A percentile compares a stretch with the other conserved stretches of the same genome.
Conservation (phyloP, 2,113 vertebrate species). For the Lycaon pictus region DNA sequence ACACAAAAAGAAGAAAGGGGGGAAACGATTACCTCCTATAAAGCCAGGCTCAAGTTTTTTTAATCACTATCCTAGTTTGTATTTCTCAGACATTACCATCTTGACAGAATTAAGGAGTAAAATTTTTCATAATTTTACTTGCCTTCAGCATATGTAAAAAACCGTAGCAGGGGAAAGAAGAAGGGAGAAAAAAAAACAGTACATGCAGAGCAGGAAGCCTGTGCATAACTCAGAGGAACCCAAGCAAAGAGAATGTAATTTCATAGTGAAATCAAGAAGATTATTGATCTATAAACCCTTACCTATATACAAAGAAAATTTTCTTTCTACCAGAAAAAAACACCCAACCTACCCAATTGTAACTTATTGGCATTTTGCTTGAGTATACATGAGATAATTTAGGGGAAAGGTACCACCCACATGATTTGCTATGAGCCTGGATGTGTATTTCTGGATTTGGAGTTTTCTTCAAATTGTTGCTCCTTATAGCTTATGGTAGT, state of each 20-base stretch:
- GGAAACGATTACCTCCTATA: neutral
- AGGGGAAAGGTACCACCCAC: neutral
- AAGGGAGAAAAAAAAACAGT: neutral
- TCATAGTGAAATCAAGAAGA: slow-evolving; percentile 66
- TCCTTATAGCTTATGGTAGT: neutral
- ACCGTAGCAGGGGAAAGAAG: neutral
- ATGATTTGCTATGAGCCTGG: neutral
- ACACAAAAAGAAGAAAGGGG: neutral
- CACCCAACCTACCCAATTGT: neutral
- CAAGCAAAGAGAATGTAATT: slow-evolving; percentile 75
- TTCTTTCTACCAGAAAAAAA: slow-evolving; percentile 38
- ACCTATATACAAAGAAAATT: slow-evolving; percentile 52
- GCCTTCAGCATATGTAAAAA: neutral
- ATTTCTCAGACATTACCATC: slow-evolving; percentile 29
- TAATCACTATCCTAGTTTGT: slow-evolving; percentile 3
- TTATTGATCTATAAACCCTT: slow-evolving; percentile 66
- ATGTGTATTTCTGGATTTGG: neutral
- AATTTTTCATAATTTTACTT: slow-evolving; percentile 43
- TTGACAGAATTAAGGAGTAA: slow-evolving; percentile 60
- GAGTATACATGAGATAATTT: slow-evolving; percentile 9
- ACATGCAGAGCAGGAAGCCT: slow-evolving; percentile 60
- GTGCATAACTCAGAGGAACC: slow-evolving; percentile 72
- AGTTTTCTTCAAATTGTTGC: slow-evolving; percentile 33
- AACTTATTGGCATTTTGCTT: slow-evolving; percentile 50
- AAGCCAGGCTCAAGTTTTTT: slow-evolving; percentile 12